Conservation (phyloP, 2,888 invertebrate species). For the Catotricha subobsoleta region DNA sequence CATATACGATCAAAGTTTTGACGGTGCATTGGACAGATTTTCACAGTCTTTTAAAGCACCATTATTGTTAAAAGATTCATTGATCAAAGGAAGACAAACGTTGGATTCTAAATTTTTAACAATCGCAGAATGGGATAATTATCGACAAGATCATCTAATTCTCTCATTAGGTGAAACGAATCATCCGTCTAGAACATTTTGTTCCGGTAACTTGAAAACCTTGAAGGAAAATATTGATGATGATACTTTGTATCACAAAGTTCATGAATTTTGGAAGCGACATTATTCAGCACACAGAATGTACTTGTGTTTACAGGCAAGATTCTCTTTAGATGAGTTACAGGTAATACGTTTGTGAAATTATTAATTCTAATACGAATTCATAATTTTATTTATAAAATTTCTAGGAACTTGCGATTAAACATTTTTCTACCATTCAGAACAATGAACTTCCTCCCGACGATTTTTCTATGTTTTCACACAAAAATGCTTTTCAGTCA, state of each 20-base stretch:
- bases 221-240: constrained; percentile 48
- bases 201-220: constrained; percentile 69
- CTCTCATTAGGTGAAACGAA: constrained; percentile 44
- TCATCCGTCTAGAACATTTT: constrained; percentile 54
- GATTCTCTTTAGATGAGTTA: constrained; percentile 24
- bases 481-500: constrained; percentile 20
- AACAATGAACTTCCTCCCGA: constrained; percentile 42
- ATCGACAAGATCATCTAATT: constrained; percentile 59
- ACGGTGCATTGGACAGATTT: constrained; percentile 64
- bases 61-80: constrained; percentile 64
- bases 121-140: constrained; percentile 60
- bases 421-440: constrained; percentile 50
- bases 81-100: constrained; percentile 71
- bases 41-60: constrained; percentile 78
- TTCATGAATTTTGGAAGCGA: constrained; percentile 54
- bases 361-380: not conserved
- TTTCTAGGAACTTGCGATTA: constrained; percentile 19
- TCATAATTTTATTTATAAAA: not conserved
- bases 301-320: constrained; percentile 66
- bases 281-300: constrained; percentile 79
- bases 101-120: constrained; percentile 83
- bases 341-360: constrained; percentile 13
- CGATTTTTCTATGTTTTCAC: constrained; percentile 36
- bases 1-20: constrained; percentile 59
- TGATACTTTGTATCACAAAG: constrained; percentile 44